Percentiles rank a stretch among this genome's conserved stretches.
Evolutionary conservation across 2,888 invertebrate species (phyloP).

Genomic region (Xylophagus ater): DNA sequence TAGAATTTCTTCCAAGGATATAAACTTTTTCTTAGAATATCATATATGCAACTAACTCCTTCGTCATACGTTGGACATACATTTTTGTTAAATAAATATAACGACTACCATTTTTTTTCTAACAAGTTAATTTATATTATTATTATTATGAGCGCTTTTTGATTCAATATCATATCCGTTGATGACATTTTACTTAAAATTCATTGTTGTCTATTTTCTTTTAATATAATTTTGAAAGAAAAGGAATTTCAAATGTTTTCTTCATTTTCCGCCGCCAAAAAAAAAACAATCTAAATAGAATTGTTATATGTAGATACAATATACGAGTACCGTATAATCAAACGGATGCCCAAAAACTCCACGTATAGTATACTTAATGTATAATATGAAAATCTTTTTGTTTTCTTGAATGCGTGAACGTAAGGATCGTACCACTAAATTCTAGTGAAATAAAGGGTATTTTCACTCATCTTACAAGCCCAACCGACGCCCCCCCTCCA

Average conservation of each 20-base stretch:
- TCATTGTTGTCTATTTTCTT: background rate
- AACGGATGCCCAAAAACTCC: too few relatives aligned
- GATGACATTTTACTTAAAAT: background rate
- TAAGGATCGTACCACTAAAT: too few relatives aligned
- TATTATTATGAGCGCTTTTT: too few relatives aligned
- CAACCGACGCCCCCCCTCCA: background rate
- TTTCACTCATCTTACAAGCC: too few relatives aligned
- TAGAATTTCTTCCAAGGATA: background rate
- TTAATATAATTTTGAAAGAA: background rate
- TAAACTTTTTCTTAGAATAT: background rate
- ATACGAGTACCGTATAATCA: too few relatives aligned
- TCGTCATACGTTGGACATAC: background rate
- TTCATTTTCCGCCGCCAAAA: too few relatives aligned
- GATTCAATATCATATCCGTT: too few relatives aligned
- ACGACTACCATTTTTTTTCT: constrained; percentile 1
- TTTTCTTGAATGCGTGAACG: background rate
- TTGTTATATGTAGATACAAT: too few relatives aligned
- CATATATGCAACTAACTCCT: background rate
- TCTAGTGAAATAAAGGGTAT: too few relatives aligned
- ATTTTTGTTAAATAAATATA: background rate
- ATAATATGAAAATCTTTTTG: constrained; percentile 1
- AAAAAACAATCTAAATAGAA: too few relatives aligned
- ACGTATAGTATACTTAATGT: background rate
- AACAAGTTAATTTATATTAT: too few relatives aligned
- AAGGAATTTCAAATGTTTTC: constrained; percentile 5